Percentiles rank a stretch among this genome's conserved stretches.
These are phyloP conservation scores for Anoura caudifer DNA, from an alignment of 2,113 vertebrate species.

Conservation along the genomic window DNA sequence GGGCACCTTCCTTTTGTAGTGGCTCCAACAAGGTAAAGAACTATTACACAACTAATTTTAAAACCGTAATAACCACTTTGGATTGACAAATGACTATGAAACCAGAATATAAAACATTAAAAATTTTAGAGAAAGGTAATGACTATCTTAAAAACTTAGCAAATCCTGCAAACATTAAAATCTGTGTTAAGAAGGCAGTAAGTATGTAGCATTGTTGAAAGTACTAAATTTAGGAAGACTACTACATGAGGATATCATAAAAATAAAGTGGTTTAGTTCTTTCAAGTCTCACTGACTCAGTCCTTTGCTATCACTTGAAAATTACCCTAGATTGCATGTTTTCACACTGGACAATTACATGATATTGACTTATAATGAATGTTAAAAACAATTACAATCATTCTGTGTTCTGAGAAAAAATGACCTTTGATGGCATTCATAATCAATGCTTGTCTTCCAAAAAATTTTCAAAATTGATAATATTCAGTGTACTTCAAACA, in stretches of 20 bases:
- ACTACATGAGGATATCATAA: conserved; percentile 40
- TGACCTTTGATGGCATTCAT: not conserved
- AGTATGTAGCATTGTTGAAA: conserved; percentile 47
- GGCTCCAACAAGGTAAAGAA: conserved; percentile 52
- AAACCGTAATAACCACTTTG: conserved; percentile 57
- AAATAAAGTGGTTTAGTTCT: conserved; percentile 56
- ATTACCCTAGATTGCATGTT: conserved; percentile 18
- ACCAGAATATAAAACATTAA: conserved; percentile 50
- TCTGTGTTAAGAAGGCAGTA: conserved; percentile 59
- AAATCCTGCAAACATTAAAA: conserved; percentile 38
- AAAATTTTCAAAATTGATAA: conserved; percentile 32
- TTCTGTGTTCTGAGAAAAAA: conserved; percentile 35
- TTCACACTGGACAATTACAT: conserved; percentile 29
- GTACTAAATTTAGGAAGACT: conserved; percentile 55
- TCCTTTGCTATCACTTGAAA: conserved; percentile 53
- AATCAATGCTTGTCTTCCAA: conserved; percentile 2
- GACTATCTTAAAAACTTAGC: conserved; percentile 25
- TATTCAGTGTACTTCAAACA: conserved; percentile 9
- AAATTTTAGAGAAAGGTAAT: conserved; percentile 61
- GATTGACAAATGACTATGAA: conserved; percentile 30
- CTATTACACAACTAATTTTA: conserved; percentile 50
- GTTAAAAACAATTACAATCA: conserved; percentile 46
- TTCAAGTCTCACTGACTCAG: conserved; percentile 41
- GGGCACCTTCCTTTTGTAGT: conserved; percentile 36
- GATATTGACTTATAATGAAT: not conserved